phyloP scores from a whole-genome alignment of 2,888 invertebrate genomes.

The Orthosia gracilis region DNA sequence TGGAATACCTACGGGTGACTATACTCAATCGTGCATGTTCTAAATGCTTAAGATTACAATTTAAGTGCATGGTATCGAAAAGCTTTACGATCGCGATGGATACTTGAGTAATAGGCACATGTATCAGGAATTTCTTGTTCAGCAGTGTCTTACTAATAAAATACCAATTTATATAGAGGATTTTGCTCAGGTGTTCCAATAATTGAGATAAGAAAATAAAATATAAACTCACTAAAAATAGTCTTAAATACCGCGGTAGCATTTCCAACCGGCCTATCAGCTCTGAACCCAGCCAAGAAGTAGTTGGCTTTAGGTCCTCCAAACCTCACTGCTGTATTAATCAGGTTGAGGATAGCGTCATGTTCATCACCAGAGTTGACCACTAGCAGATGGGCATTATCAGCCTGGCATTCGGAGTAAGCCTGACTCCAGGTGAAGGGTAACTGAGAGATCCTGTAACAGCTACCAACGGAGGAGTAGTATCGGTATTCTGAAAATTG shows the following conservation, averaged over 20 bases:
- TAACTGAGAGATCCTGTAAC: constrained; percentile 76
- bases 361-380: constrained; percentile 79
- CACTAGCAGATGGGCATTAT: constrained; percentile 79
- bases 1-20: no score
- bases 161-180: no score
- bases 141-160: no score
- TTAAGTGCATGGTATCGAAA: no score
- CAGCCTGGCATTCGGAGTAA: constrained; percentile 76
- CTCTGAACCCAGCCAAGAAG: constrained; percentile 80
- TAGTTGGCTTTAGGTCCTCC: constrained; percentile 60
- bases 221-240: constrained; percentile 79
- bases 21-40: no score
- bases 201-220: neutral
- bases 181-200: no score
- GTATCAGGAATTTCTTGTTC: no score
- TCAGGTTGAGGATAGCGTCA: constrained; percentile 69
- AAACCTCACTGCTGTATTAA: constrained; percentile 52
- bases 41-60: no score
- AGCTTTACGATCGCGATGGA: no score
- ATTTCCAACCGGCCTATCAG: constrained; percentile 67
- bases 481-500: constrained; percentile 74
- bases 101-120: no score
- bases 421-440: constrained; percentile 80
- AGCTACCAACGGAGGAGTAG: constrained; percentile 74
- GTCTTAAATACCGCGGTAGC: constrained; percentile 77